Evolutionary conservation across 2,888 invertebrate genomes (phyloP), one percentile per base, ranked within the genome.

Genomic region (Drosophila lacicola): DNA sequence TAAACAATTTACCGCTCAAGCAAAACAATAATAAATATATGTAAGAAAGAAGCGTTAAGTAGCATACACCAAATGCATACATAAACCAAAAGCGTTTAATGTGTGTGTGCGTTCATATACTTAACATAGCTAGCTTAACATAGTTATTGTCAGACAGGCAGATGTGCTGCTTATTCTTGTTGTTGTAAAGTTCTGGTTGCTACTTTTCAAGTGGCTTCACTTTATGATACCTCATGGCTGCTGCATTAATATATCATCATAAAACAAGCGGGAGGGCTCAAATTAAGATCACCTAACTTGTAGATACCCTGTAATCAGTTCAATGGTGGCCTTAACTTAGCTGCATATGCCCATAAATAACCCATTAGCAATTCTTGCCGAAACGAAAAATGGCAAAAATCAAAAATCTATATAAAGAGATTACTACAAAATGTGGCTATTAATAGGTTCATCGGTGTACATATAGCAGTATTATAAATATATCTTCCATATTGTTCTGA

Each of bases 181-280:
- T 63, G 36, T 64, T 57, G 62, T 42, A 46, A 49, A 68, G 45
- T 41, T 19, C 14, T 46, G 37, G 36, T 29, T 57, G 37, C 42
- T 39, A 44, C 21, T 63, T 70, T 70, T 73, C 74, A 78, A 88
- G 88, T 88, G 83, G 72, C 69, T 82, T 70, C 53, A 54, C 39
- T 85, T 88, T 77, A 83, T 82, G 70, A 58, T 74, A 83, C 78
- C 77, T 74, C 69, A 56, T 67, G 65, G 76, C 70, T 73, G 51
- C 50, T 25, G 68, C 80, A 80, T 80, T 82, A 88, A 83, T 85
- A 77, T 72, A 74, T 64, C 64, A 74, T 82, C 83, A 78, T 78
- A 68, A 88, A 63, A 47, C 42, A 51, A 54, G 54, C 17, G n/a
- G 19, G n/a, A 57, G 14, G 8, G 10, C 14, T 11, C 0, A 14